These are phyloP conservation scores for Drosophila engyochracea DNA, from an alignment of 2,888 invertebrate genomes.

Conservation along the genomic window DNA sequence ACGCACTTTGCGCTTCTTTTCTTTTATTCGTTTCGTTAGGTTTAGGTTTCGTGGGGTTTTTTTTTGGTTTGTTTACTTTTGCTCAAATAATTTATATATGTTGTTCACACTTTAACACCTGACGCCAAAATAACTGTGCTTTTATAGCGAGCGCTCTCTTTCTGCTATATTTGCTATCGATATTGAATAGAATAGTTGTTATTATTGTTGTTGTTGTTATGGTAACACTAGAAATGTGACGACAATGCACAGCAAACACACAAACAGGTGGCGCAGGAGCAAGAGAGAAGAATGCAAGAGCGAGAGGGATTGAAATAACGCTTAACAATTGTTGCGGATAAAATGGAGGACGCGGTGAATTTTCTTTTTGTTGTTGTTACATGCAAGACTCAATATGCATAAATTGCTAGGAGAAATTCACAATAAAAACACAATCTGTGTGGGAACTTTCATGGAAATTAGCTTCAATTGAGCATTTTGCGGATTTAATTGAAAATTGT, in stretches of 20 bases:
- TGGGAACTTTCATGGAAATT: constrained; percentile 60
- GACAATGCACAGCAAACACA: constrained; percentile 40
- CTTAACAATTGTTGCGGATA: constrained; percentile 29
- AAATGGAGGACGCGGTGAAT: constrained; percentile 10
- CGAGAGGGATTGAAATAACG: constrained; percentile 11
- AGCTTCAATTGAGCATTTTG: constrained; percentile 72
- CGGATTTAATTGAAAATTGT: constrained; percentile 69
- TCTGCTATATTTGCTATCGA: constrained; percentile 55
- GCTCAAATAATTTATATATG: constrained; percentile 37
- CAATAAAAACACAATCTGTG: constrained; percentile 38
- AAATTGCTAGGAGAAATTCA: constrained; percentile 53
- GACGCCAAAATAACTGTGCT: constrained; percentile 65
- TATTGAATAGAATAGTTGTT: constrained; percentile 58
- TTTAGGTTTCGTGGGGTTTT: constrained; percentile 38
- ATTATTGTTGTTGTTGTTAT: constrained; percentile 52
- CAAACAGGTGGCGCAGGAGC: constrained; percentile 66
- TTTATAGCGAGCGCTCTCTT: constrained; percentile 50
- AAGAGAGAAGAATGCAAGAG: constrained; percentile 17
- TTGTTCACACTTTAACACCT: constrained; percentile 73
- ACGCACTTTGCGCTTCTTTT: constrained; percentile 56
- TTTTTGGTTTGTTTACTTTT: constrained; percentile 70
- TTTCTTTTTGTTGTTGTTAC: constrained; percentile 10
- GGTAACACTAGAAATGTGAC: constrained; percentile 43
- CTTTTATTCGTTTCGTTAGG: constrained; percentile 37
- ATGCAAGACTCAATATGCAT: constrained; percentile 61